These are phyloP conservation scores for Hydrotaea diabolus DNA, from an alignment of 2,888 invertebrate species.

Conservation along the genomic window DNA sequence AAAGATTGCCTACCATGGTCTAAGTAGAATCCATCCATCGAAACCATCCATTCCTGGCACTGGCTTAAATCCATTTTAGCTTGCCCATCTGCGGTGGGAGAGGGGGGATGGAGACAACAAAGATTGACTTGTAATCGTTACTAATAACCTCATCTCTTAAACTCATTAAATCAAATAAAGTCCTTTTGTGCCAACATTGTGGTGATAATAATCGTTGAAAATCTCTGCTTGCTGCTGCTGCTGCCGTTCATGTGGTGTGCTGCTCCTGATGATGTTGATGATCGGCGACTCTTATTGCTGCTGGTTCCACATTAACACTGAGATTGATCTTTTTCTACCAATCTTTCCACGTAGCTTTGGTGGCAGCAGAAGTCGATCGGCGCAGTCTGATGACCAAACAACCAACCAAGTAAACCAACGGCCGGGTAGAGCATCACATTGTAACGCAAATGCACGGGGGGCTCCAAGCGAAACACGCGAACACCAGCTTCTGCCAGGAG, in stretches of 20 bases:
- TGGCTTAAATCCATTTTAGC: not conserved
- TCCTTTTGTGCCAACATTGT: slow-evolving; percentile 44
- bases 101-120: not conserved
- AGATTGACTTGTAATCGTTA: slow-evolving; percentile 67
- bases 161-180: slow-evolving; percentile 67
- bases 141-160: slow-evolving; percentile 67
- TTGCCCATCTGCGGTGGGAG: not conserved
- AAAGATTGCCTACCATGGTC: not conserved
- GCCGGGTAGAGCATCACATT: not conserved
- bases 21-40: not conserved
- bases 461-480: too few relatives aligned
- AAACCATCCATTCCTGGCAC: not conserved
- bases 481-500: too few relatives aligned
- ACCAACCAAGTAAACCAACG: not conserved
- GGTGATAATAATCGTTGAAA: slow-evolving; percentile 46
- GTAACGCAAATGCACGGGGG: not conserved
- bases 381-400: slow-evolving; percentile 11
- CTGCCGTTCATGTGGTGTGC: slow-evolving; percentile 16
- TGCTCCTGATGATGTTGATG: slow-evolving; percentile 11
- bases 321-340: slow-evolving; percentile 67
- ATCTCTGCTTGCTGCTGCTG: slow-evolving; percentile 29
- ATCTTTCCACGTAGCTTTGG: slow-evolving; percentile 63
- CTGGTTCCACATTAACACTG: slow-evolving; percentile 52
- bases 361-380: slow-evolving; percentile 9
- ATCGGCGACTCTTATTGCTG: slow-evolving; percentile 36